phyloP scores from a whole-genome alignment of 2,113 vertebrate genomes.

The Arvicanthis niloticus region DNA sequence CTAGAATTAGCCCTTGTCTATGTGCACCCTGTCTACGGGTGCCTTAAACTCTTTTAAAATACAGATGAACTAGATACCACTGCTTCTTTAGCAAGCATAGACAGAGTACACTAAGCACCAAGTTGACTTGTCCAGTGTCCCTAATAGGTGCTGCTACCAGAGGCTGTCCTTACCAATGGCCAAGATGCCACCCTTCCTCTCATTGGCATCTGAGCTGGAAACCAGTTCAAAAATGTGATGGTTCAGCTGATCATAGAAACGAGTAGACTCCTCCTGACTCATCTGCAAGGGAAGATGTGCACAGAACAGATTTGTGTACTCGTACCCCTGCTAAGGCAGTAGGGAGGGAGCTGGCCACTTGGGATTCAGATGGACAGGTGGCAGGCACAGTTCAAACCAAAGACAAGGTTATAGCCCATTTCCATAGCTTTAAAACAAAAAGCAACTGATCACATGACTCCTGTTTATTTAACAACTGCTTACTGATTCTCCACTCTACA shows the following conservation, averaged over 20 bases:
- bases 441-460: not conserved
- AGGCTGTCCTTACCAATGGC: slow-evolving; percentile 93
- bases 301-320: slow-evolving; percentile 26
- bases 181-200: slow-evolving; percentile 98
- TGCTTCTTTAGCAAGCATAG: not conserved
- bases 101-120: not conserved
- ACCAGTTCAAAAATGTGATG: slow-evolving; percentile 99
- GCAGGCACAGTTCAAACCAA: not conserved
- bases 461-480: not conserved
- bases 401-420: not conserved
- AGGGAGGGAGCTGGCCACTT: not conserved
- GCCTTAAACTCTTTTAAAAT: slow-evolving; percentile 10
- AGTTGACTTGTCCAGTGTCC: not conserved
- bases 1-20: not conserved
- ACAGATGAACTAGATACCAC: not conserved
- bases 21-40: not conserved
- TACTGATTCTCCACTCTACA: not conserved
- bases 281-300: slow-evolving; percentile 87
- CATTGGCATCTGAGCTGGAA: slow-evolving; percentile 98
- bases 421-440: not conserved
- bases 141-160: not conserved
- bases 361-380: not conserved
- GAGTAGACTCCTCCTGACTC: slow-evolving; percentile 98
- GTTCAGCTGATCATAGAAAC: slow-evolving; percentile 98
- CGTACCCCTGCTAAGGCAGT: not conserved